Evolutionary conservation across 2,888 invertebrate genomes (phyloP).

Genomic region (Caenorhabditis wallacei): DNA sequence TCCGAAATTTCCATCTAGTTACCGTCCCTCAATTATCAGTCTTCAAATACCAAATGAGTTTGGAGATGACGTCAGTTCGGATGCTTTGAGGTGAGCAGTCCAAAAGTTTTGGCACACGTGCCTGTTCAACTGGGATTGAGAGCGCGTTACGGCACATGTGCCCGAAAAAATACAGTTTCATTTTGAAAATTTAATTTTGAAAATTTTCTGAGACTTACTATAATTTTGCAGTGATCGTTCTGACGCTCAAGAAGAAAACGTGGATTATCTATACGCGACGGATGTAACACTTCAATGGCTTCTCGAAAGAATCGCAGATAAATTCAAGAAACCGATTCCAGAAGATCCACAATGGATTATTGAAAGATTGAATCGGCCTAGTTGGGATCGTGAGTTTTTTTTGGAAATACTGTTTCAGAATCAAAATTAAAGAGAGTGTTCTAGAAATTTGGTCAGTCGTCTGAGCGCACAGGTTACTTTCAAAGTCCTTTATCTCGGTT

Average conservation of each 20-base stretch:
- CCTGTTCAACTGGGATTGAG: too few species aligned
- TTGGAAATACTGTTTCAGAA: too few species aligned
- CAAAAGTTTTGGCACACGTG: too few species aligned
- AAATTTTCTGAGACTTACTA: too few species aligned
- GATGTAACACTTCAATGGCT: slow-evolving; percentile 80
- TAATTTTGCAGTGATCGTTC: slow-evolving; percentile 60
- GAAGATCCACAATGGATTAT: slow-evolving; percentile 81
- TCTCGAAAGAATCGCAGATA: slow-evolving; percentile 75
- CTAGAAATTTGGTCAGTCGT: too few species aligned
- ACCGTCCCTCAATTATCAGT: slow-evolving; percentile 70
- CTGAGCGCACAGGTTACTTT: too few species aligned
- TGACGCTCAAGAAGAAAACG: slow-evolving; percentile 62
- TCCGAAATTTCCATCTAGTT: slow-evolving; percentile 58
- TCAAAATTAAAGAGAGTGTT: too few species aligned
- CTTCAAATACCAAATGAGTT: slow-evolving; percentile 70
- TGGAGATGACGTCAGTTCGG: slow-evolving; percentile 70
- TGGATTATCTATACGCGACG: slow-evolving; percentile 73
- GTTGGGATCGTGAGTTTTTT: slow-evolving; percentile 62
- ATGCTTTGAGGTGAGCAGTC: slow-evolving; percentile 66
- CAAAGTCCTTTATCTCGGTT: too few species aligned
- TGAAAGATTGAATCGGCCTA: slow-evolving; percentile 75
- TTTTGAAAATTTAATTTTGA: too few species aligned
- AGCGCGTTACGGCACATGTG: too few species aligned
- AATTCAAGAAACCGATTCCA: slow-evolving; percentile 66
- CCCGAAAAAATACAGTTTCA: too few species aligned